Base-by-base conservation (phyloP, 2,888 invertebrate species). In the Heliconius sara region DNA sequence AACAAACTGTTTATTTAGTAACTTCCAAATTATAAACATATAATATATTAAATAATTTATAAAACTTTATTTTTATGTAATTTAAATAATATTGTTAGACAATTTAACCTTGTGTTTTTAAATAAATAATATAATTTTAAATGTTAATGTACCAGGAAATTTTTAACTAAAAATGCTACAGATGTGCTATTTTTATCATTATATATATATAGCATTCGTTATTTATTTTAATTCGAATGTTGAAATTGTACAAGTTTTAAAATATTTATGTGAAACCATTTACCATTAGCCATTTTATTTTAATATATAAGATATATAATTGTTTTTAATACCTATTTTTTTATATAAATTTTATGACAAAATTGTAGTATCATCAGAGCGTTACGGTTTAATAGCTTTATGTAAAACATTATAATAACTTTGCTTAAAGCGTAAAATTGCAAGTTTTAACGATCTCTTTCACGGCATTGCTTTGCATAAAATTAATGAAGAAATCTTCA, bases 331-430 rank as follows among this genome's bases (percentile, higher is more conserved):
- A 47, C 1, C 16, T 1, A 16, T 70, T n/a, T 0, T 70, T 47
- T 70, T 68, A n/a, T 43, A 27, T 16, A 27, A 19, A 7, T 47
- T 70, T 70, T 68, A 68, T 68, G 25, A 43, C 68, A 39, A 43
- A 68, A 47, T 70, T 70, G 70, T 70, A 47, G 25, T 16, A 47
- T 47, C 70, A 25, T 70, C 47, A 47, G 43, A 25, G n/a, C 47
- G 70, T 70, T 70, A 27, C 70, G 43, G 25, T 60, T 73, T 73
- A 60, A 73, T 57, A 73, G 73, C 60, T 73, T 73, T 73, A 60
- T 73, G 73, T 73, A 73, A 73, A 73, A 73, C 25, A 70, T 70
- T 70, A 70, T 70, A 70, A 27, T 73, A 57, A 60, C 39, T 73
- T 39, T 60, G 39, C 73, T 73, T n/a, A 60, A 39, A 73, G 34